A percentile compares a stretch with the other conserved stretches of the same genome.
phyloP scores from a whole-genome alignment of 2,888 invertebrate species.

The Serripes groenlandicus region DNA sequence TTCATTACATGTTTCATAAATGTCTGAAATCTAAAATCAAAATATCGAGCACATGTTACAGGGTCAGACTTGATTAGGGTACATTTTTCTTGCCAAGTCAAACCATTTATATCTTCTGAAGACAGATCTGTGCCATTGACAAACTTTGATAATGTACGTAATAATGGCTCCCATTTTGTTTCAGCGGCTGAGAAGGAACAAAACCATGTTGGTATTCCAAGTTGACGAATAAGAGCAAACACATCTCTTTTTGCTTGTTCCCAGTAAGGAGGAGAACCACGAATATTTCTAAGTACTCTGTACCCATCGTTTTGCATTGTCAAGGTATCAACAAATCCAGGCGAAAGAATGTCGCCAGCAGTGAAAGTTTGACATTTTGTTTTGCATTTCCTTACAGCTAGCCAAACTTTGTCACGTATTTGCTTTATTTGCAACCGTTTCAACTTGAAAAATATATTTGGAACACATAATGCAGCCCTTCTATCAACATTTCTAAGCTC shows the following conservation, averaged over 20 bases:
- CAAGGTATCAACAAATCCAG: slow-evolving; percentile 32
- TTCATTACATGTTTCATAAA: slow-evolving; percentile 52
- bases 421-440: slow-evolving; percentile 49
- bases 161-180: slow-evolving; percentile 60
- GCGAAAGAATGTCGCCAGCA: slow-evolving; percentile 28
- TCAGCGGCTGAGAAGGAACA: slow-evolving; percentile 63
- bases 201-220: slow-evolving; percentile 42
- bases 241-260: slow-evolving; percentile 44
- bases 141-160: neutral
- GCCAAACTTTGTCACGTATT: slow-evolving; percentile 37
- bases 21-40: slow-evolving; percentile 56
- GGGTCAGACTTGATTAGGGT: slow-evolving; percentile 65
- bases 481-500: slow-evolving; percentile 38
- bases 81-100: slow-evolving; percentile 62
- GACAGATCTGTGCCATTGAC: neutral
- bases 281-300: slow-evolving; percentile 35
- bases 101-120: slow-evolving; percentile 15
- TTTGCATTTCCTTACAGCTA: slow-evolving; percentile 47
- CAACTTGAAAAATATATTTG: slow-evolving; percentile 50
- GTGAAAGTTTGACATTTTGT: slow-evolving; percentile 36
- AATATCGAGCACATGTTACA: slow-evolving; percentile 64
- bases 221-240: slow-evolving; percentile 60
- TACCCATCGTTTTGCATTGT: slow-evolving; percentile 44
- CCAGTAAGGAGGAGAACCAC: slow-evolving; percentile 55
- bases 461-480: slow-evolving; percentile 40